A percentile compares a stretch with the other conserved stretches of the same genome.
Evolutionary conservation across 92 coral and sea anemone genomes (phyloP).

Genomic region (Muricea muricata): DNA sequence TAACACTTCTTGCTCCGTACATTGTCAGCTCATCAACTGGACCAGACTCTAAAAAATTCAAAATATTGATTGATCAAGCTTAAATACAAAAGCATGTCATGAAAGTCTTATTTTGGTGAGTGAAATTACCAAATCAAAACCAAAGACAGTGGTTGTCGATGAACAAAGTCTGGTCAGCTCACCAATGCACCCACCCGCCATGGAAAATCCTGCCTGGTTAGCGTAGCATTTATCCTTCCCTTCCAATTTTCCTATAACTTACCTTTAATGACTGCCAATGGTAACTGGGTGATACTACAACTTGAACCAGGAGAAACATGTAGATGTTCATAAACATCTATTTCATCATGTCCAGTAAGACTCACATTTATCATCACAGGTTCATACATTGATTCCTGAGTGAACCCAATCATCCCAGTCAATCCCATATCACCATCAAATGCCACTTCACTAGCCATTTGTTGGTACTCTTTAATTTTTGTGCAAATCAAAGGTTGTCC

Average conservation of each 20-base stretch:
- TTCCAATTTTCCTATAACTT: background rate
- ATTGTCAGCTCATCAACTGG: constrained; percentile 64
- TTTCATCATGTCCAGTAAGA: background rate
- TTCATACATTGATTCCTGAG: constrained; percentile 85
- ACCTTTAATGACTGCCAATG: background rate
- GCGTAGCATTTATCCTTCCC: no score
- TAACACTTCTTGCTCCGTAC: constrained; percentile 83
- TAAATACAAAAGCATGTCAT: background rate
- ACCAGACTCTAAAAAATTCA: background rate
- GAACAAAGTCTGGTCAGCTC: no score
- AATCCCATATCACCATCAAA: constrained; percentile 65
- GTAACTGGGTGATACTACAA: background rate
- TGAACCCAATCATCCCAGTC: constrained; percentile 69
- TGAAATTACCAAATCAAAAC: no score
- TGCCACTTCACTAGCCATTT: constrained; percentile 65
- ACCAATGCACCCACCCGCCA: no score
- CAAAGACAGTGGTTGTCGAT: no score
- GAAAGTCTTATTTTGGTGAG: no score
- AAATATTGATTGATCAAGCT: background rate
- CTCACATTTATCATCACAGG: constrained; percentile 67
- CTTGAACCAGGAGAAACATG: no score
- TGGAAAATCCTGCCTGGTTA: no score
- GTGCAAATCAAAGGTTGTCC: constrained; percentile 78
- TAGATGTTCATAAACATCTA: background rate
- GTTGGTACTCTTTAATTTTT: constrained; percentile 64